Conservation (phyloP, 2,113 vertebrate species). For the Buteo buteo region DNA sequence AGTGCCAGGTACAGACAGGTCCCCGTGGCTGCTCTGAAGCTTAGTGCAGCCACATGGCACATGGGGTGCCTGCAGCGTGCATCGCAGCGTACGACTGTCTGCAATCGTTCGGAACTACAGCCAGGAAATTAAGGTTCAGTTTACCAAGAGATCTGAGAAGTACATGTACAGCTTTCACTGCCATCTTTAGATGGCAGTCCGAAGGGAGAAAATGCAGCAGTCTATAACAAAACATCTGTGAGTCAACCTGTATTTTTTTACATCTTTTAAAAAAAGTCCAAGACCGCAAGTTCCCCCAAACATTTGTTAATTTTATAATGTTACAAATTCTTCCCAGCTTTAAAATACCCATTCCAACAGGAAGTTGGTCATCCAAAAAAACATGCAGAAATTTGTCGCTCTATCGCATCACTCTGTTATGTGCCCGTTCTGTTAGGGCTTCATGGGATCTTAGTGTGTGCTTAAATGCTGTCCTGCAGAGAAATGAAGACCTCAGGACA, state of each 20-base stretch:
- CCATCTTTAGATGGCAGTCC: background rate
- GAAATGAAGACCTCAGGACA: background rate
- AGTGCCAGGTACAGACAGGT: background rate
- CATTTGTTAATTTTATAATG: background rate
- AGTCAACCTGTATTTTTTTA: background rate
- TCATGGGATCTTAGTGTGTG: background rate
- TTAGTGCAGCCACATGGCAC: background rate
- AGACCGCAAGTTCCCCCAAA: background rate
- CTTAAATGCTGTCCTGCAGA: background rate
- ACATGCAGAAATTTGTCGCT: background rate
- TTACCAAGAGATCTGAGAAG: background rate
- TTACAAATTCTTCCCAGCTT: background rate
- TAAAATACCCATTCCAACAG: background rate
- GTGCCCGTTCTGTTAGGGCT: background rate
- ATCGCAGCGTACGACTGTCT: background rate
- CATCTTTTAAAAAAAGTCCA: background rate
- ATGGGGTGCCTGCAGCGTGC: background rate
- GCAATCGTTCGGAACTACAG: background rate
- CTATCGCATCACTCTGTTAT: rapidly evolving
- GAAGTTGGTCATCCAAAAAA: background rate
- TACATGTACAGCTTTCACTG: background rate
- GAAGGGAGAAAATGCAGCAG: background rate
- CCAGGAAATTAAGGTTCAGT: background rate
- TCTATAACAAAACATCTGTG: background rate
- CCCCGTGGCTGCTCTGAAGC: background rate